Evolutionary conservation across 2,797 vertebrate genomes (phyloP), one percentile per base, ranked within the genome.

Genomic region (Malacoctenus gilli): DNA sequence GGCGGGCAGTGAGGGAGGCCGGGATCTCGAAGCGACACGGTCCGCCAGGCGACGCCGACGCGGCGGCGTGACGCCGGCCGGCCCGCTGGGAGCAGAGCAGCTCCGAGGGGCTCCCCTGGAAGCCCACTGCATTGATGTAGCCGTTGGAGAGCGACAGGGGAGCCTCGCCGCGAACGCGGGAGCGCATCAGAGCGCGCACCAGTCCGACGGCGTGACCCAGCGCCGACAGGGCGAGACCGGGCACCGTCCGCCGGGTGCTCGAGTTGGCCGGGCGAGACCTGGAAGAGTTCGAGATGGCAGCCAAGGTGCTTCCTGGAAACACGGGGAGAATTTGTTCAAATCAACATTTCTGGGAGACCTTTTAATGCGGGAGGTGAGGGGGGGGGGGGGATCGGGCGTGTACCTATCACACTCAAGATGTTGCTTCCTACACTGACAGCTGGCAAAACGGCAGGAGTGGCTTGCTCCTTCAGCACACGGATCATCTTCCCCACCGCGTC

Each of bases 401-500:
- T 52, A 89, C 81, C 83, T 75, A 88, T 65, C 32, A 87, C 63
- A 35, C 61, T 70, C 3, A 94, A 82, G 58, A 93, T 84, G 76
- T 88, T 91, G 20, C 66, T 78, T 49, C 87, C 91, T 0, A 85
- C 79, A 35, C 86, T 81, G 11, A 73, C 40, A 5, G 80, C 73
- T 34, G 84, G 70, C 43, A 54, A 43, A 30, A 77, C 72, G 14
- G 79, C 84, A 28, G 69, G 61, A 65, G 52, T 72, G 1, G 31
- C 82, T 71, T 87, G 70, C 18, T 82, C 70, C 46, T 86, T 67
- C 34, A 93, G 82, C 10, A 92, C 66, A 16, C 63, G 57, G 63
- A 93, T 92, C 91, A 93, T 93, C 82, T 83, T 89, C 40, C 65
- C 71, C 15, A 86, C 82, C 12, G 83, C 61, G 39, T 87, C 75